Evolutionary conservation across 2,113 vertebrate genomes (phyloP).

Genomic region (Indicator indicator): DNA sequence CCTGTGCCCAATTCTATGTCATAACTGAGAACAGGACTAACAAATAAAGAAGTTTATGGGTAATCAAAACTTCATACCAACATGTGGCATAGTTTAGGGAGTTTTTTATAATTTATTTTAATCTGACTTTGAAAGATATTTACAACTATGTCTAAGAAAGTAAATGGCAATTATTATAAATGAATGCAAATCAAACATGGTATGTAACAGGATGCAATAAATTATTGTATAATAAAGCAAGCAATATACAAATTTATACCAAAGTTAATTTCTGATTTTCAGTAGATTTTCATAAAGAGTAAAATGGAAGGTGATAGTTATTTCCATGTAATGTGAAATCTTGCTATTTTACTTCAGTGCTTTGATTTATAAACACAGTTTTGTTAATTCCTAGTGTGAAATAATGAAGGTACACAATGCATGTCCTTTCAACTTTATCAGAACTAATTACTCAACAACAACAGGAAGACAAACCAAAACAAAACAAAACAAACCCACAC

Average conservation of each 20-base stretch:
- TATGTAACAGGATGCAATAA: neutral
- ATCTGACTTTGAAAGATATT: neutral
- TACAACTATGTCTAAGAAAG: neutral
- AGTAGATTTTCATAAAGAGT: neutral
- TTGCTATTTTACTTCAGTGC: neutral
- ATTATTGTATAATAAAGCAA: neutral
- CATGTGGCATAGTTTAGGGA: neutral
- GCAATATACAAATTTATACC: neutral
- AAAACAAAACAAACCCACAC: no score
- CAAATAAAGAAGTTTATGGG: neutral
- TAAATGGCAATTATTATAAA: neutral
- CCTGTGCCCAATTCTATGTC: neutral
- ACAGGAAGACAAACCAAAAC: neutral
- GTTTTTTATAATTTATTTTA: neutral
- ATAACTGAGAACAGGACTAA: neutral
- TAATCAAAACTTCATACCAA: neutral
- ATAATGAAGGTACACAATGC: accelerated
- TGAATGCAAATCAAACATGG: neutral
- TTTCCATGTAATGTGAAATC: neutral
- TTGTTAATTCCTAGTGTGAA: neutral
- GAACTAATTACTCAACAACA: neutral
- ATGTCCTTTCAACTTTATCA: neutral
- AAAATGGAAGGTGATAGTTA: neutral
- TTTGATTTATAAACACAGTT: neutral
- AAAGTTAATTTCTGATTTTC: neutral